Evolutionary conservation across 2,888 invertebrate genomes (phyloP).

Genomic region (Ptilodon capucinus): DNA sequence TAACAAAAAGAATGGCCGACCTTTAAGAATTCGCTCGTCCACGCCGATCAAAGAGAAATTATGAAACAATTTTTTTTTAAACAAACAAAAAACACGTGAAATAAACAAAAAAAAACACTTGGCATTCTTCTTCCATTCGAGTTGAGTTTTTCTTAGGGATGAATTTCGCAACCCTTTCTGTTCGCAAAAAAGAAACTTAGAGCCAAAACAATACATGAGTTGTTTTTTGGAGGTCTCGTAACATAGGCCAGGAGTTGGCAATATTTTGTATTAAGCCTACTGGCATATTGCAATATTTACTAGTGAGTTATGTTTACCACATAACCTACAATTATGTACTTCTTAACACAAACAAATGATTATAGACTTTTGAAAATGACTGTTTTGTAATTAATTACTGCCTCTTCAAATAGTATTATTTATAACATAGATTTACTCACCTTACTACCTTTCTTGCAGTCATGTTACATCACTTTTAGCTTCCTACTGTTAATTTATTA

Average conservation of each 20-base stretch:
- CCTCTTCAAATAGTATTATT: too few relatives aligned
- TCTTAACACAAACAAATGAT: too few relatives aligned
- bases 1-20: slow-evolving; percentile 27
- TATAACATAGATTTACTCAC: too few relatives aligned
- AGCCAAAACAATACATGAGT: slow-evolving; percentile 55
- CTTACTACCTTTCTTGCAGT: too few relatives aligned
- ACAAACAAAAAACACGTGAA: slow-evolving; percentile 43
- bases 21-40: slow-evolving; percentile 21
- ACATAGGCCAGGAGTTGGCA: slow-evolving; percentile 34
- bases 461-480: too few relatives aligned
- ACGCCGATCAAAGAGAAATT: slow-evolving; percentile 43
- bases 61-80: slow-evolving; percentile 41
- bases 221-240: slow-evolving; percentile 41
- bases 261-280: too few relatives aligned
- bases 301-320: too few relatives aligned
- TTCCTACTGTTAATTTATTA: too few relatives aligned
- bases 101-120: slow-evolving; percentile 47
- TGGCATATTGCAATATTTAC: too few relatives aligned
- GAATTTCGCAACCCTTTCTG: slow-evolving; percentile 63
- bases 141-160: slow-evolving; percentile 63
- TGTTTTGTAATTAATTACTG: too few relatives aligned
- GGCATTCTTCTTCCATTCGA: slow-evolving; percentile 61
- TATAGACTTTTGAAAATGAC: too few relatives aligned
- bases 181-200: slow-evolving; percentile 45
- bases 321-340: too few relatives aligned